These are phyloP conservation scores for Agonopterix arenella DNA, from an alignment of 2,888 invertebrate species.

Conservation along the genomic window DNA sequence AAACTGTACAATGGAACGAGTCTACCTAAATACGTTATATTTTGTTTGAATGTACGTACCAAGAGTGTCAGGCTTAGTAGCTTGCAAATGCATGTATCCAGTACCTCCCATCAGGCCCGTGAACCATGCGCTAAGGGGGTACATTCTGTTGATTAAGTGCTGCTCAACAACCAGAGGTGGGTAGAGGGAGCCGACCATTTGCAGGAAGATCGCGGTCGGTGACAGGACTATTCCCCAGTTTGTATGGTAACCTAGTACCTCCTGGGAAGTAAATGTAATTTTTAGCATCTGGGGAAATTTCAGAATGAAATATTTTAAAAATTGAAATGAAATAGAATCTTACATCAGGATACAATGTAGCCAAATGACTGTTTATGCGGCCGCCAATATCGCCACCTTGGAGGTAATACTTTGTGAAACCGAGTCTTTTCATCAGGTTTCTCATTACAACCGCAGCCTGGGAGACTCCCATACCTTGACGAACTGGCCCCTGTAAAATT, in stretches of 20 bases:
- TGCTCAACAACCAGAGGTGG: constrained; percentile 76
- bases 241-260: constrained; percentile 72
- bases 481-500: constrained; percentile 55
- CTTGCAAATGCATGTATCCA: constrained; percentile 83
- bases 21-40: too few relatives aligned
- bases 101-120: constrained; percentile 31
- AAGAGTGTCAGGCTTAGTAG: constrained; percentile 90
- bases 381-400: constrained; percentile 57
- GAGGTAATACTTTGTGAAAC: constrained; percentile 74
- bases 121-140: constrained; percentile 31
- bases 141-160: constrained; percentile 35
- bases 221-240: constrained; percentile 75
- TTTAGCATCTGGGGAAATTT: too few relatives aligned
- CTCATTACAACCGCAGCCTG: constrained; percentile 72
- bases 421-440: constrained; percentile 80
- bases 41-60: constrained; percentile 20
- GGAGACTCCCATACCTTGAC: constrained; percentile 67
- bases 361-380: constrained; percentile 38
- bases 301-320: too few relatives aligned
- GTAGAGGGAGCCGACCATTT: constrained; percentile 63
- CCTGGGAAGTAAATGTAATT: constrained; percentile 29
- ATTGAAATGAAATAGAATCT: neutral
- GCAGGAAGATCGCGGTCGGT: constrained; percentile 30
- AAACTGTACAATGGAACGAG: too few relatives aligned
- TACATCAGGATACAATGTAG: constrained; percentile 55